A percentile compares a stretch with the other conserved stretches of the same genome.
Evolutionary conservation across 2,797 vertebrate species (phyloP).

Genomic region (Xiphorhynchus erythropygius): DNA sequence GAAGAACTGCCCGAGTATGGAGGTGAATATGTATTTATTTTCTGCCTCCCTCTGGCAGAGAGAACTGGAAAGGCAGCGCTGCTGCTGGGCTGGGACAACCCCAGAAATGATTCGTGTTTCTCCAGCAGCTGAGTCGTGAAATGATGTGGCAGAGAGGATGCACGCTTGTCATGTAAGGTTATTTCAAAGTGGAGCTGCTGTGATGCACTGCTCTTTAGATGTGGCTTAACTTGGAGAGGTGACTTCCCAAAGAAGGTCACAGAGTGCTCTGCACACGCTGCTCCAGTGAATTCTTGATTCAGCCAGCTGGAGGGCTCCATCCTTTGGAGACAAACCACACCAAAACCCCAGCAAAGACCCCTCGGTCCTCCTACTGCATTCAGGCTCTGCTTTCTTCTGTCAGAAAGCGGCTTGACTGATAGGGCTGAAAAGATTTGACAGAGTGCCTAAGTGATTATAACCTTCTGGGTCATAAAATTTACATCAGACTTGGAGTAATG

Average conservation of each 20-base stretch:
- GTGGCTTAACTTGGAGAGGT: neutral
- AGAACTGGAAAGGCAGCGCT: neutral
- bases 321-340: neutral
- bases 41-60: neutral
- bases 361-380: fast-evolving
- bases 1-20: neutral
- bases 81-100: neutral
- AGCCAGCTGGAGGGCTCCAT: neutral
- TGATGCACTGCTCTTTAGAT: neutral
- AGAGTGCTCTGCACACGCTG: fast-evolving
- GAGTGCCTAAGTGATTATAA: slow-evolving; percentile 7
- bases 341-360: neutral
- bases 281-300: neutral
- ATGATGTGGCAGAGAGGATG: neutral
- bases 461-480: slow-evolving; percentile 45
- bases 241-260: neutral
- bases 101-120: neutral
- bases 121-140: neutral
- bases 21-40: neutral
- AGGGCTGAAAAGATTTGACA: neutral
- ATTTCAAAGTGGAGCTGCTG: neutral
- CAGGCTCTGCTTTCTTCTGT: neutral
- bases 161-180: neutral
- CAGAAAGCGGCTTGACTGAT: slow-evolving; percentile 13
- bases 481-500: neutral